These are phyloP conservation scores for Hymenopus coronatus DNA, from an alignment of 2,888 invertebrate genomes.

Conservation along the genomic window DNA sequence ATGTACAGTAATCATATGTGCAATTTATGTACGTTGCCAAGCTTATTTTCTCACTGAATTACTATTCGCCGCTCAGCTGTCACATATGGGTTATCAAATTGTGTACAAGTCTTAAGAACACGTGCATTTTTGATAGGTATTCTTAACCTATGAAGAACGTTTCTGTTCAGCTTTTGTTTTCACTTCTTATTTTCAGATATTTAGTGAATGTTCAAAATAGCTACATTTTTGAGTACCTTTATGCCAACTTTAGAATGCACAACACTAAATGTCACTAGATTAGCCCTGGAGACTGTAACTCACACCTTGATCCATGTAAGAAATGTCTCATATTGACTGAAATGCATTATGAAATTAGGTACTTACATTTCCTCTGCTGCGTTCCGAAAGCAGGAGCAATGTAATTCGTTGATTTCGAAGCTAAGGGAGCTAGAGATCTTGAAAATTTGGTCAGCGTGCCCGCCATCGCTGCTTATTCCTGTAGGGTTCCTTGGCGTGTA, in stretches of 20 bases:
- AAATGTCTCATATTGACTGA: background rate
- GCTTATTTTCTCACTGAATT: background rate
- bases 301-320: background rate
- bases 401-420: constrained; percentile 37
- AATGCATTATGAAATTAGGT: background rate
- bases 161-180: too few relatives aligned
- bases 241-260: background rate
- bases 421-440: constrained; percentile 42
- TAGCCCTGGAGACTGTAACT: background rate
- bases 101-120: background rate
- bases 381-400: constrained; percentile 27
- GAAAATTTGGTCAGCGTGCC: constrained; percentile 47
- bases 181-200: background rate
- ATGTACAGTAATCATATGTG: background rate
- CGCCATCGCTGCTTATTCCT: constrained; percentile 40
- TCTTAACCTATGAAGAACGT: too few relatives aligned
- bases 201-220: background rate
- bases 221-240: background rate
- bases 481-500: background rate
- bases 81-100: background rate
- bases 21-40: background rate
- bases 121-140: background rate
- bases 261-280: background rate
- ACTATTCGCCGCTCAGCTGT: background rate
- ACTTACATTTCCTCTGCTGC: constrained; percentile 42